These are phyloP conservation scores for Eulimnadia texana DNA, from an alignment of 1,140 invertebrate species.

Conservation along the genomic window DNA sequence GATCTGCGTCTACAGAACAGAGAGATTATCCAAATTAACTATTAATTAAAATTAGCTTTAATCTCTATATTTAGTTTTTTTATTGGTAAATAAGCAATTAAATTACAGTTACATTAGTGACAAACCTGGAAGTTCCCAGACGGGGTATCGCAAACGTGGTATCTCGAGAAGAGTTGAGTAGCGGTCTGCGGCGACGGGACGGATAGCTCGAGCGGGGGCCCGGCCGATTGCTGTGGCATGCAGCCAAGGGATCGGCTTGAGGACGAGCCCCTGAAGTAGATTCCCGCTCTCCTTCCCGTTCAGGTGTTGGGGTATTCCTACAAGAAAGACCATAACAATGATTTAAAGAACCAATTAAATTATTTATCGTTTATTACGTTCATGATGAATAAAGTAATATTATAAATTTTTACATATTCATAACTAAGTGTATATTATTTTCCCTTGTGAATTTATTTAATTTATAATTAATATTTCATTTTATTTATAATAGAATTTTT, in stretches of 20 bases:
- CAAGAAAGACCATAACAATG: too few species aligned
- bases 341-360: too few species aligned
- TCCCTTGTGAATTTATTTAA: too few species aligned
- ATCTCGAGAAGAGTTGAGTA: not conserved
- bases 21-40: too few species aligned
- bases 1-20: not conserved
- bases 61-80: too few species aligned
- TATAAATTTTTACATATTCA: too few species aligned
- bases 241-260: not conserved
- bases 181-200: not conserved
- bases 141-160: not conserved
- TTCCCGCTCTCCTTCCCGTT: not conserved
- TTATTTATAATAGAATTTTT: too few species aligned
- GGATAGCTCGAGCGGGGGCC: not conserved
- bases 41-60: too few species aligned
- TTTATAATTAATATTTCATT: too few species aligned
- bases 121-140: not conserved
- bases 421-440: too few species aligned
- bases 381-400: too few species aligned
- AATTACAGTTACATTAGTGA: not conserved
- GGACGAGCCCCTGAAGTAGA: not conserved
- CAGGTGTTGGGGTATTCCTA: not conserved
- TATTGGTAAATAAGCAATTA: not conserved
- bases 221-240: not conserved
- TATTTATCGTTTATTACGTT: too few species aligned